Evolutionary conservation across 2,113 vertebrate genomes (phyloP).

Genomic region (Chaetura pelagica): DNA sequence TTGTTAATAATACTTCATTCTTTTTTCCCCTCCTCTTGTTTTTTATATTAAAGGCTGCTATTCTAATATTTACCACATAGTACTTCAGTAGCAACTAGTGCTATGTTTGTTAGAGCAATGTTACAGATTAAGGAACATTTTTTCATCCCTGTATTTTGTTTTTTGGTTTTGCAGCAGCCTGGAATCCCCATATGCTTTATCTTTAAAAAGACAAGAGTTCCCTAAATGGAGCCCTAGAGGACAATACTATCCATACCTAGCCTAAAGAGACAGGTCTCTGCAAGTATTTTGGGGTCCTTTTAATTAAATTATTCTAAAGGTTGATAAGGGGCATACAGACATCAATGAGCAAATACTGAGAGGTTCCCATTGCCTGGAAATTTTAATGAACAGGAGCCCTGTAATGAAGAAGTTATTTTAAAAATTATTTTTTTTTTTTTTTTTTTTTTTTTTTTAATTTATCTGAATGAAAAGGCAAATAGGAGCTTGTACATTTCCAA

Average conservation of each 20-base stretch:
- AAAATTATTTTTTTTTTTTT: not conserved
- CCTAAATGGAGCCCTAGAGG: not conserved
- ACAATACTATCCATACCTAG: not conserved
- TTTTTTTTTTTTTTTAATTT: not conserved
- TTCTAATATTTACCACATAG: not conserved
- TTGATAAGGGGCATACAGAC: not conserved
- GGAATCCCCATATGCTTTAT: not conserved
- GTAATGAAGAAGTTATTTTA: not conserved
- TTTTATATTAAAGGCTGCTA: conserved; percentile 20
- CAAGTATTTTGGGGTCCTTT: not conserved
- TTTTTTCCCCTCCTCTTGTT: not conserved
- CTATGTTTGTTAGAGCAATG: not conserved
- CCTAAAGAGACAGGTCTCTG: not conserved
- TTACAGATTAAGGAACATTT: not conserved
- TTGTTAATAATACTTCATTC: conserved; percentile 18
- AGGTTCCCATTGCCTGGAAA: not conserved
- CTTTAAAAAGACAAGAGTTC: not conserved
- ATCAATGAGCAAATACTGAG: not conserved
- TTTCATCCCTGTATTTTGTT: not conserved
- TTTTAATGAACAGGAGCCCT: not conserved
- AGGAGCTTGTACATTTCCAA: not conserved
- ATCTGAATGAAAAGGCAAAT: not conserved
- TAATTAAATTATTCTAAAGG: not conserved
- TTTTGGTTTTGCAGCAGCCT: not conserved
- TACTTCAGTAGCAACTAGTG: not conserved